Conservation (phyloP, 2,888 invertebrate species). For the Euphydryas editha region DNA sequence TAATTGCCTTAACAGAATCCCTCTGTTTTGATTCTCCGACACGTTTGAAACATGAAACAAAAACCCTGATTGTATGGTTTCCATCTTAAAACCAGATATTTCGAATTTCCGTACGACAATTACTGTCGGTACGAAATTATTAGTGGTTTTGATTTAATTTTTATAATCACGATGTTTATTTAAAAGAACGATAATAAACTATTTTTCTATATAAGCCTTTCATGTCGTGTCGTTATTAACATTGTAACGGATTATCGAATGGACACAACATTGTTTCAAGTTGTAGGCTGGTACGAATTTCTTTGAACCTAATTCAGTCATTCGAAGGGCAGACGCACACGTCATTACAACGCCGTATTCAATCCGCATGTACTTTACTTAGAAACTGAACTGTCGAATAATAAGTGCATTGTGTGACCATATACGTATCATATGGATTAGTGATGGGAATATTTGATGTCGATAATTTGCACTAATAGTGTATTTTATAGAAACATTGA, state of each 20-base stretch:
- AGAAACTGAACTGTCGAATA: constrained; percentile 81
- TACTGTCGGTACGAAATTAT: constrained; percentile 43
- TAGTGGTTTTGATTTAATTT: constrained; percentile 34
- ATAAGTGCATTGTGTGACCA: constrained; percentile 82
- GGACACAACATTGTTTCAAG: constrained; percentile 41
- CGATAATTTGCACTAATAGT: constrained; percentile 62
- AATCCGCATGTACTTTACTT: constrained; percentile 79
- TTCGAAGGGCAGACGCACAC: constrained; percentile 72
- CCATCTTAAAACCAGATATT: constrained; percentile 47
- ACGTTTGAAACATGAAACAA: constrained; percentile 53
- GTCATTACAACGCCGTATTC: constrained; percentile 68
- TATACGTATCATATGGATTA: constrained; percentile 76
- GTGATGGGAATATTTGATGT: constrained; percentile 79
- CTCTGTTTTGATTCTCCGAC: constrained; percentile 53
- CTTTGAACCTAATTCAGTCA: constrained; percentile 57
- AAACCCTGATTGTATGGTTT: constrained; percentile 47
- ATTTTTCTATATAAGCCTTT: neutral
- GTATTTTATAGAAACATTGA: constrained; percentile 12
- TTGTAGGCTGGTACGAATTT: constrained; percentile 42
- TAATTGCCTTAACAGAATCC: constrained; percentile 68
- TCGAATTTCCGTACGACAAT: constrained; percentile 46
- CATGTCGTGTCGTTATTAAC: neutral
- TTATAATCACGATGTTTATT: constrained; percentile 11
- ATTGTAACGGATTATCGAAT: constrained; percentile 38
- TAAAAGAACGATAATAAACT: constrained; percentile 25